Evolutionary conservation across 2,888 invertebrate species (phyloP), one percentile per base, ranked within the genome.

Genomic region (Megamerina dolium): DNA sequence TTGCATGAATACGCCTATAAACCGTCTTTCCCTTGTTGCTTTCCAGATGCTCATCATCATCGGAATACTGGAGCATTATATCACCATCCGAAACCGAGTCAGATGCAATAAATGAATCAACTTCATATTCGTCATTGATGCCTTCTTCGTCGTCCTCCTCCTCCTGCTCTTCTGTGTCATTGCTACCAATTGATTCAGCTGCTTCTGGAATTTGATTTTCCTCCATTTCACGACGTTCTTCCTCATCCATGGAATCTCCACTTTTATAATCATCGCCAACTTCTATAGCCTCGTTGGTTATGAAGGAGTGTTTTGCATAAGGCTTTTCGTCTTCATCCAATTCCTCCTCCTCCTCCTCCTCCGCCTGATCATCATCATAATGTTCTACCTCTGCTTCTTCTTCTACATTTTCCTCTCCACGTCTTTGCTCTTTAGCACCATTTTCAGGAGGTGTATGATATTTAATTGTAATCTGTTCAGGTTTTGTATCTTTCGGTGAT

Each of bases 61-160:
- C 43, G 3, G 58, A 55, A 23, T 52, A 54, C 21, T 41, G 49
- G 46, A 4, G 48, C n/a, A 41, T 19, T 12, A 50, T 44, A 9
- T 37, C 34, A 8, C 34, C 34, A 5, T 53, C 60, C 9, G 45
- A 44, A 32, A 73, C 60, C 9, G 45, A 44, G 30, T 74, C 72
- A 2, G 77, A 75, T 50, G 75, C 77, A 43, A 80, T 56, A 57
- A 80, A 80, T 0, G 78, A 79, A 53, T 44, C n/a, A n/a, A n/a
- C n/a, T n/a, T n/a, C n/a, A n/a, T n/a, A n/a, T n/a, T n/a, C n/a
- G n/a, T n/a, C n/a, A n/a, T n/a, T n/a, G n/a, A n/a, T n/a, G n/a
- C n/a, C 67, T 48, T 75, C 75, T 38, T 75, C 74, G 46, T 70
- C 62, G 2, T 74, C 73, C 18, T 66, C 56, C 6, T 73, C 45